Base-by-base conservation (phyloP, 2,797 vertebrate species). In the Rhinophrynus dorsalis region DNA sequence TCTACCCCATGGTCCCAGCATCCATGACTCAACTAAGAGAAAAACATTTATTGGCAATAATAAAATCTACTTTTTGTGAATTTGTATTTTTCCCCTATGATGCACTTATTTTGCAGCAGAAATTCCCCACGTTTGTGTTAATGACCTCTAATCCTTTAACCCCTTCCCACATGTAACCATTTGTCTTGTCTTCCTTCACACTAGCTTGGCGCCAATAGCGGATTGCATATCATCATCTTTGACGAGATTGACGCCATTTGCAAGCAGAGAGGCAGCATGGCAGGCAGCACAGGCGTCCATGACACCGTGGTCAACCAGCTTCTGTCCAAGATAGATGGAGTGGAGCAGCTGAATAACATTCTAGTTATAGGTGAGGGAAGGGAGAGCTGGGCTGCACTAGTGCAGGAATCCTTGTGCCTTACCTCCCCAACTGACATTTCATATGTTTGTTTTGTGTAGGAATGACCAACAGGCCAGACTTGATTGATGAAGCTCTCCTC, bases 271-370 rank as follows among this genome's bases (percentile, higher is more conserved):
- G 96, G 96, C 62, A 97, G 95, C 86, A 97, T 98, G 96, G 94
- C 95, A 0, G 96, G 96, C 0, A 98, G 96, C 84, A 97, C 95
- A 0, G 96, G 96, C 0, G 96, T 99, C 76, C 96, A 99, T 0
- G 96, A 99, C 84, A 99, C 96, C 0, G 95, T 97, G 0, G 96
- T 99, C 77, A 99, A 99, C 88, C 96, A 99, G 82, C 80, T 99
- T 66, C 90, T 98, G 65, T 99, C 96, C 54, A 99, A 99, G 81
- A 98, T 98, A 0, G 96, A 99, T 1, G 96, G 96, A 0, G 95
- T 99, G 44, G 96, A 99, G 83, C 96, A 99, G 76, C 93, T 99
- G 78, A 99, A 99, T 82, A 99, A 99, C 88, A 98, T 98, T 85
- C 87, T 99, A 50, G 96, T 98, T 74, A 98, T 98, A 54, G 96